A percentile compares a stretch with the other conserved stretches of the same genome.
phyloP scores from a whole-genome alignment of 2,113 vertebrate genomes.

The Rhinolophus ferrumequinum region DNA sequence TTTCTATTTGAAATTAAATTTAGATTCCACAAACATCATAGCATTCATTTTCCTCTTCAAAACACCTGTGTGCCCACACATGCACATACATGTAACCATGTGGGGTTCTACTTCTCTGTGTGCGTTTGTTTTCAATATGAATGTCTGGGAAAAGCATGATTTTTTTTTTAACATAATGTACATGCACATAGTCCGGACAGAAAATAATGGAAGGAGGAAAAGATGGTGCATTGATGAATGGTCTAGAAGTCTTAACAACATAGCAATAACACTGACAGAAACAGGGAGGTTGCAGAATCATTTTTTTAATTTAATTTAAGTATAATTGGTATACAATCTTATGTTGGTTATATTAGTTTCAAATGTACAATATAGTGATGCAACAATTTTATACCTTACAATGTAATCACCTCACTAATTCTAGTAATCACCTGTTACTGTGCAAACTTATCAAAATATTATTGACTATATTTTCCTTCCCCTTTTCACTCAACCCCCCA shows the following conservation, averaged over 20 bases:
- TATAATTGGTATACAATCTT: no score
- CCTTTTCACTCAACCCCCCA: no score
- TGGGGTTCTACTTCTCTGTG: neutral
- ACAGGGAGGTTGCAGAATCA: neutral
- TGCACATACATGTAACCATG: neutral
- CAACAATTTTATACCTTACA: no score
- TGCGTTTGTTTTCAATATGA: neutral
- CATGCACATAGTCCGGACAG: neutral
- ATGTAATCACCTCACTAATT: no score
- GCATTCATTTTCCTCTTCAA: neutral
- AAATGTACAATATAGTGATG: no score
- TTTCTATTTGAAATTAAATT: constrained; percentile 48
- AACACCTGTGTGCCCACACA: neutral
- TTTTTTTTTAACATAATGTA: neutral
- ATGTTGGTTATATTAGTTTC: no score
- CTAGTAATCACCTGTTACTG: no score
- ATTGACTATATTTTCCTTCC: no score
- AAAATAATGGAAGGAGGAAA: neutral
- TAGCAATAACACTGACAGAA: neutral
- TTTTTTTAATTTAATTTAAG: no score
- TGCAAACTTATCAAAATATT: no score
- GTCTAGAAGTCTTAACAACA: neutral
- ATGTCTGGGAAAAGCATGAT: neutral
- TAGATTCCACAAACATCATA: neutral
- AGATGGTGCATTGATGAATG: neutral